phyloP scores from a whole-genome alignment of 1,140 invertebrate genomes.

The Solenopsis invicta region DNA sequence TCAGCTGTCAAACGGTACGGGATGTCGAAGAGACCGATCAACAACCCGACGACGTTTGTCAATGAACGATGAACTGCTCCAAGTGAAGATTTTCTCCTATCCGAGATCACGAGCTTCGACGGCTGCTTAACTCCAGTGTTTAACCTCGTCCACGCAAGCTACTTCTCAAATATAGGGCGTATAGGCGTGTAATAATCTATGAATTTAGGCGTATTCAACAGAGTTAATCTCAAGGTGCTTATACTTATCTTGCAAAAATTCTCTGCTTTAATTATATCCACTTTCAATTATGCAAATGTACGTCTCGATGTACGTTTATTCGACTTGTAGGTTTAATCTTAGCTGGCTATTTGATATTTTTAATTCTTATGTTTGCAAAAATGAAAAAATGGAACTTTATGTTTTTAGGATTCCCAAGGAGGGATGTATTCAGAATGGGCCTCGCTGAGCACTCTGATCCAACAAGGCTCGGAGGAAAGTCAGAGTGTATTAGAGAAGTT shows the following conservation, averaged over 20 bases:
- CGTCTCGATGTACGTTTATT: background rate
- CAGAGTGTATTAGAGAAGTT: constrained; percentile 96
- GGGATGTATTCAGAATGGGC: constrained; percentile 96
- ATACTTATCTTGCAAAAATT: constrained; percentile 61
- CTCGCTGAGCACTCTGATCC: constrained; percentile 91
- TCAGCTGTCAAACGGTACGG: constrained; percentile 6
- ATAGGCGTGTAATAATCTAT: constrained; percentile 87
- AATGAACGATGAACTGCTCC: background rate
- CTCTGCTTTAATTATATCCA: background rate
- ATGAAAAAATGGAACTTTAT: background rate
- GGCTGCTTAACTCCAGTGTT: background rate
- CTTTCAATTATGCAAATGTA: background rate
- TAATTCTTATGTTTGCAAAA: background rate
- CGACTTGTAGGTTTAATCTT: background rate
- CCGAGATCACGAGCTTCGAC: background rate
- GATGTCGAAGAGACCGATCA: background rate
- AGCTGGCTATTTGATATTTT: constrained; percentile 29
- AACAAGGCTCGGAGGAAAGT: constrained; percentile 89
- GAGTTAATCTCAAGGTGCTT: constrained; percentile 90
- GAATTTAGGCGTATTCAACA: constrained; percentile 92
- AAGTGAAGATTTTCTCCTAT: background rate
- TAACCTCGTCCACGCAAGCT: constrained; percentile 5
- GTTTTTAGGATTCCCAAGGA: constrained; percentile 85
- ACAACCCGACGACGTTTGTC: background rate
- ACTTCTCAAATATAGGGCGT: constrained; percentile 49